Conservation (phyloP, 2,888 invertebrate species). For the Troides helena region DNA sequence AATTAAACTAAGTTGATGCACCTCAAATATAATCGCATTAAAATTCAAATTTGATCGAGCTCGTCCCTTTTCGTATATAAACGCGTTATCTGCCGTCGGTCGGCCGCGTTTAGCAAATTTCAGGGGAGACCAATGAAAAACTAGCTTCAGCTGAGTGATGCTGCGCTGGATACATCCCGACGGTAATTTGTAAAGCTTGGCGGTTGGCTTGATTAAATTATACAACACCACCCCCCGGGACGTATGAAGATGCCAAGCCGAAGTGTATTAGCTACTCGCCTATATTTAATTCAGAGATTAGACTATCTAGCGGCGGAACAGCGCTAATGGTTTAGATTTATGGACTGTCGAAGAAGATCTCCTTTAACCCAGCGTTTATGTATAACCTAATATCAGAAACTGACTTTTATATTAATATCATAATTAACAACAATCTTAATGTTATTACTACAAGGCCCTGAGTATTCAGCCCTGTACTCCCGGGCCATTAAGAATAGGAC, state of each 20-base stretch:
- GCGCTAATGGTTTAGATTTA: slow-evolving; percentile 26
- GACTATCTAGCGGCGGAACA: slow-evolving; percentile 26
- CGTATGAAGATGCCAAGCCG: slow-evolving; percentile 2
- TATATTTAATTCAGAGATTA: slow-evolving; percentile 30
- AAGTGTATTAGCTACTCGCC: slow-evolving; percentile 15
- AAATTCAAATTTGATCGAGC: slow-evolving; percentile 19
- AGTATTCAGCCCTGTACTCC: no score
- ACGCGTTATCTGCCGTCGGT: slow-evolving; percentile 9
- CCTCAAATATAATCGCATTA: slow-evolving; percentile 15
- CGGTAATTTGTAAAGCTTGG: slow-evolving; percentile 16
- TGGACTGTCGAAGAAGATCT: slow-evolving; percentile 28
- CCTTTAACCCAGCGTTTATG: slow-evolving; percentile 12
- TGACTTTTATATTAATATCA: background rate
- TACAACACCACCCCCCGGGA: slow-evolving; percentile 3
- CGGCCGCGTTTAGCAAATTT: slow-evolving; percentile 18
- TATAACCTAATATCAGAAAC: background rate
- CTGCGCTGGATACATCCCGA: slow-evolving; percentile 8
- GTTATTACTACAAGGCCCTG: no score
- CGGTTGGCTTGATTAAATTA: slow-evolving; percentile 18
- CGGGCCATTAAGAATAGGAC: no score
- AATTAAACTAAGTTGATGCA: slow-evolving; percentile 11
- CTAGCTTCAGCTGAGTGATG: slow-evolving; percentile 10
- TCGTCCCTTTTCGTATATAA: slow-evolving; percentile 19
- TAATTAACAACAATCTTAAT: background rate
- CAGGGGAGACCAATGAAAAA: slow-evolving; percentile 21